Evolutionary conservation across 2,888 invertebrate genomes (phyloP), one percentile per base, ranked within the genome.

Genomic region (Unio pictorum): DNA sequence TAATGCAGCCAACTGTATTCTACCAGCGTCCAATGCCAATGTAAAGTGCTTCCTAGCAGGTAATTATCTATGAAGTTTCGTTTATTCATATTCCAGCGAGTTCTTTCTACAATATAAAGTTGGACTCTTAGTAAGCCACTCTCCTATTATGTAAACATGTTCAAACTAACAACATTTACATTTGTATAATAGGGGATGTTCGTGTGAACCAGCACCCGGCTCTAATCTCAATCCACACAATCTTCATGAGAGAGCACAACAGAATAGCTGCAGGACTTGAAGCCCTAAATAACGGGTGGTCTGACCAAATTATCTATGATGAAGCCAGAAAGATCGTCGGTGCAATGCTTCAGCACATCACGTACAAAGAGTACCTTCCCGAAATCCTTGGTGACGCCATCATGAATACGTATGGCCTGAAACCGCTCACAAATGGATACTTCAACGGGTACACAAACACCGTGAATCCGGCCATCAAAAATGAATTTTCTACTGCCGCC

Each of bases 201-300:
- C 92, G 96, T 56, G 94, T 95, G 0, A 96, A 96, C 86, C 96
- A 96, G 90, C 95, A 96, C 90, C 91, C 95, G 0, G 94, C 95
- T 79, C 90, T 97, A 18, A 95, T 96, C 4, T 94, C 95, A 0
- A 94, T 96, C 93, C 96, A 97, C 88, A 91, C 96, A 70, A 88
- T 97, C 65, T 95, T 80, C 76, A 66, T 82, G 58, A 68, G 83
- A 55, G 96, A 97, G 88, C 97, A 98, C 90, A 98, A 98, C 90
- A 92, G 95, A 72, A 91, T 96, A 0, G 96, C 97, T 0, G 93
- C 92, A 66, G 94, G 91, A 8, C 90, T 98, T 58, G 93, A 94
- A 0, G 93, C 93, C 65, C 93, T 97, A 23, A 58, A 66, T 23
- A 58, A 58, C 15, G 11, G 11, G 1, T 66, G 66, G 66, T 58